Evolutionary conservation across 2,888 invertebrate genomes (phyloP).

Genomic region (Allygus modestus): DNA sequence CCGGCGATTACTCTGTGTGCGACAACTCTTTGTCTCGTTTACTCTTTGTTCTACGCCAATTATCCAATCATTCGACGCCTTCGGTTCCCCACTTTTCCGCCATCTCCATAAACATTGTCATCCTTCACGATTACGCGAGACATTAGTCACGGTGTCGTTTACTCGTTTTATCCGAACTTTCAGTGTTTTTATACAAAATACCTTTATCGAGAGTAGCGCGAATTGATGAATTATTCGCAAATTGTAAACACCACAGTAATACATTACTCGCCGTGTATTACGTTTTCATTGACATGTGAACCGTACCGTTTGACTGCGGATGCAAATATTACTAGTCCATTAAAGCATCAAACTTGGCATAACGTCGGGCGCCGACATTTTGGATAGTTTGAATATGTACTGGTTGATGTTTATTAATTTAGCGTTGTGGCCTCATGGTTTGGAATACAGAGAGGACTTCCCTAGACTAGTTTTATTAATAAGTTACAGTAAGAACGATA

Average conservation of each 20-base stretch:
- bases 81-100: neutral
- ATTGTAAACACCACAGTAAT: constrained; percentile 18
- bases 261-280: constrained; percentile 14
- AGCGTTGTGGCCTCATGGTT: neutral
- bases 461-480: no score
- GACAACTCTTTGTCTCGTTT: constrained; percentile 45
- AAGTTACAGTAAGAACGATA: no score
- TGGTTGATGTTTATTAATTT: constrained; percentile 29
- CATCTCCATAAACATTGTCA: constrained; percentile 35
- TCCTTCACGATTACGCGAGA: neutral
- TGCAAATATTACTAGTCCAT: constrained; percentile 43
- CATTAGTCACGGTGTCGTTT: neutral
- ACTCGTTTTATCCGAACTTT: neutral
- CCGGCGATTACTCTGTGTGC: constrained; percentile 42
- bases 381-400: constrained; percentile 34
- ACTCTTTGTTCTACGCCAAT: constrained; percentile 45
- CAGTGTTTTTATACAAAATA: neutral
- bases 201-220: neutral
- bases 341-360: constrained; percentile 29
- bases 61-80: constrained; percentile 41
- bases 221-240: constrained; percentile 29
- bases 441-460: neutral
- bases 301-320: constrained; percentile 39
- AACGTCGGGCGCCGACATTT: constrained; percentile 3
- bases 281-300: constrained; percentile 41